phyloP scores from a whole-genome alignment of 1,140 invertebrate genomes.

The Drosophila saltans region DNA sequence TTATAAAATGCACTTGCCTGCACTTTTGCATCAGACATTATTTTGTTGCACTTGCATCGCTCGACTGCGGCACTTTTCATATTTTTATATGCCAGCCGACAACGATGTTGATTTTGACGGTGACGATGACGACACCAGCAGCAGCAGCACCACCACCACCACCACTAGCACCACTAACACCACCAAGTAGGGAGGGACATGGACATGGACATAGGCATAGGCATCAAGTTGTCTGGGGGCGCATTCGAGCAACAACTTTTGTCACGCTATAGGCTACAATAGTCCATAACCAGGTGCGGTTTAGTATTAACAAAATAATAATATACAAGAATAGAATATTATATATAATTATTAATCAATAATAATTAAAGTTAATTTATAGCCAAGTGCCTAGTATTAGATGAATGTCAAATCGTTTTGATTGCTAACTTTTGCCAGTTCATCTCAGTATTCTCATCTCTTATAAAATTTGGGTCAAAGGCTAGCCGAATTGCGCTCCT shows the following conservation, averaged over 20 bases:
- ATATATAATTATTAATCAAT: too few species aligned
- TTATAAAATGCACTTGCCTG: slow-evolving; percentile 63
- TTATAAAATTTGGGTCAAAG: neutral
- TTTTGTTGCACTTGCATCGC: slow-evolving; percentile 39
- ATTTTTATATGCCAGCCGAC: slow-evolving; percentile 75
- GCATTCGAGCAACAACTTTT: slow-evolving; percentile 78
- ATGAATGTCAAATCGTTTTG: too few species aligned
- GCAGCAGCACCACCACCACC: neutral
- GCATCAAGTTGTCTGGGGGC: slow-evolving; percentile 52
- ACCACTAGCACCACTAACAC: neutral
- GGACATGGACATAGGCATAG: slow-evolving; percentile 9
- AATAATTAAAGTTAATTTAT: too few species aligned
- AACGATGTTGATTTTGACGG: slow-evolving; percentile 16
- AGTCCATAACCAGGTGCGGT: slow-evolving; percentile 45
- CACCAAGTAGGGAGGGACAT: neutral
- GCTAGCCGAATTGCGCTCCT: slow-evolving; percentile 14
- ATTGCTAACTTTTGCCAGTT: too few species aligned
- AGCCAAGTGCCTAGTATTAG: too few species aligned
- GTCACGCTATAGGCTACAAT: slow-evolving; percentile 63
- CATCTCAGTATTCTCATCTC: too few species aligned
- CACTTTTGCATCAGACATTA: neutral
- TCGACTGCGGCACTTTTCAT: slow-evolving; percentile 67
- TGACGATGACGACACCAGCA: slow-evolving; percentile 40
- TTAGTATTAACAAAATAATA: neutral
- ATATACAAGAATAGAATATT: too few species aligned